Percentiles rank a stretch among this genome's conserved stretches.
phyloP scores from a whole-genome alignment of 2,888 invertebrate species.

The Cantharis flavilabris region DNA sequence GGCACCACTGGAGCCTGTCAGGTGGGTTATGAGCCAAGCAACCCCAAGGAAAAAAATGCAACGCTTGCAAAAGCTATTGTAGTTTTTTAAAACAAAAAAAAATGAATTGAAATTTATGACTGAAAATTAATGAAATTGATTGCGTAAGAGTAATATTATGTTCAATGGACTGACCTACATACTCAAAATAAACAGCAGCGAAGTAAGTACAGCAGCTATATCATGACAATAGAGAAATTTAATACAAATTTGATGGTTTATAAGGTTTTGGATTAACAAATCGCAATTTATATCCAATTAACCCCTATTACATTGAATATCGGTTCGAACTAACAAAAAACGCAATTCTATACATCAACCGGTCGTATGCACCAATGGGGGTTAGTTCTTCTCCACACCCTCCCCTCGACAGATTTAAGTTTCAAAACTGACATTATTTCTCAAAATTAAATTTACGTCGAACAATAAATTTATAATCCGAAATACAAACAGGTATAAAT shows the following conservation, averaged over 20 bases:
- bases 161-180: neutral
- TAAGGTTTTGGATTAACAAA: slow-evolving; percentile 11
- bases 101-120: neutral
- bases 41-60: neutral
- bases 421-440: too few species aligned
- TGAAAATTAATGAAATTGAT: neutral
- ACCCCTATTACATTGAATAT: slow-evolving; percentile 11
- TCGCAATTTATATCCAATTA: slow-evolving; percentile 16
- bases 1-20: neutral
- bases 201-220: neutral
- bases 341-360: neutral
- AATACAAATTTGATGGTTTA: neutral
- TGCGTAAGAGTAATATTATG: neutral
- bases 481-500: slow-evolving; percentile 9
- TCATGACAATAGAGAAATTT: neutral
- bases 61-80: neutral
- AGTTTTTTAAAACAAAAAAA: neutral
- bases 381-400: neutral
- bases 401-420: too few species aligned
- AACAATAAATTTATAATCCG: neutral
- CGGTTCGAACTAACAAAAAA: neutral
- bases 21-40: neutral
- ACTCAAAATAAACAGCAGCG: neutral
- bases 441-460: neutral
- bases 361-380: neutral